These are phyloP conservation scores for Bostrychus sinensis DNA, from an alignment of 2,113 vertebrate species.

Conservation along the genomic window DNA sequence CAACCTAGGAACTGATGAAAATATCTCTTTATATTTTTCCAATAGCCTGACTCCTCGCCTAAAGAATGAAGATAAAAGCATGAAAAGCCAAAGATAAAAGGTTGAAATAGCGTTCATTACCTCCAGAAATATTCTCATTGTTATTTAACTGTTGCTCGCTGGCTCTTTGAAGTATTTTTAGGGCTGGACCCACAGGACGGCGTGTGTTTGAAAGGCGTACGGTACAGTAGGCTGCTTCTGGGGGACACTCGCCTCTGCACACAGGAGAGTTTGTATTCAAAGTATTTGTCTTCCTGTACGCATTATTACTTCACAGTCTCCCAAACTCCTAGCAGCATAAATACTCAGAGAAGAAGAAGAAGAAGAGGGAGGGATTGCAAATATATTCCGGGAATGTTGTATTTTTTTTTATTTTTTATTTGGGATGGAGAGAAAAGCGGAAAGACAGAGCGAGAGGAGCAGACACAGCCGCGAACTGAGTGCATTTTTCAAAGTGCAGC, in stretches of 20 bases:
- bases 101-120: too few species aligned
- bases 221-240: conserved; percentile 31
- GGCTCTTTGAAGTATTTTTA: conserved; percentile 56
- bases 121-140: conserved; percentile 28
- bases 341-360: conserved; percentile 9
- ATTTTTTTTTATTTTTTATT: conserved; percentile 18
- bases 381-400: conserved; percentile 51
- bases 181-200: conserved; percentile 17
- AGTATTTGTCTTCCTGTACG: conserved; percentile 47
- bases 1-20: too few species aligned
- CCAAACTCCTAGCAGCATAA: conserved; percentile 29
- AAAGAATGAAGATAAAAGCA: too few species aligned
- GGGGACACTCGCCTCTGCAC: conserved; percentile 30
- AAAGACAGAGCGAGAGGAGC: conserved; percentile 42
- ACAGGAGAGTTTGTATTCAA: conserved; percentile 32
- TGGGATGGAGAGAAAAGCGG: conserved; percentile 3
- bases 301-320: conserved; percentile 42
- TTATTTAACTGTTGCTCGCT: conserved; percentile 41
- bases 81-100: too few species aligned
- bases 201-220: conserved; percentile 44
- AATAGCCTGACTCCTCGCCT: too few species aligned
- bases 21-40: too few species aligned
- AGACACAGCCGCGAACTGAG: conserved; percentile 70
- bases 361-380: conserved; percentile 19
- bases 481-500: conserved; percentile 74